Evolutionary conservation across 2,888 invertebrate genomes (phyloP).

Genomic region (Epinotia demarniana): DNA sequence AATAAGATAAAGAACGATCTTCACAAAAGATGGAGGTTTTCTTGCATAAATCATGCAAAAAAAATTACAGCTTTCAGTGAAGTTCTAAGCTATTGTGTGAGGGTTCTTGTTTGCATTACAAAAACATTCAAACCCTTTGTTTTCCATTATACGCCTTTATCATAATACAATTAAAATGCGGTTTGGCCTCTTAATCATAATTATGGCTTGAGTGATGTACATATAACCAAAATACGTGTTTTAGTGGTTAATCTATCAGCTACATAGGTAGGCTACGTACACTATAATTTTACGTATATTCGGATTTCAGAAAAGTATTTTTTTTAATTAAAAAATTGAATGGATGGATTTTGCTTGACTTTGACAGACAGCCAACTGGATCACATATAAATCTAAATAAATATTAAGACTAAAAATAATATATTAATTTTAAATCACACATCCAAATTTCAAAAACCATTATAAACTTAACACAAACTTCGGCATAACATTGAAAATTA

Average conservation of each 20-base stretch:
- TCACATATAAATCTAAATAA: too few species aligned
- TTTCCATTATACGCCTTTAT: constrained; percentile 49
- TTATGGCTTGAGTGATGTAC: constrained; percentile 3
- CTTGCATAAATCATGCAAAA: constrained; percentile 17
- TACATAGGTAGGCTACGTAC: too few species aligned
- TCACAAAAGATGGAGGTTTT: constrained; percentile 20
- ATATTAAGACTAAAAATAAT: too few species aligned
- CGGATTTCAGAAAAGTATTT: too few species aligned
- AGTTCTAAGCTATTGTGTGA: constrained; percentile 51
- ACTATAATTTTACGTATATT: too few species aligned
- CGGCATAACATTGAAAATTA: too few species aligned
- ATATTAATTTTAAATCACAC: too few species aligned
- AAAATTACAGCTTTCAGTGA: constrained; percentile 34
- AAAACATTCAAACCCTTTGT: constrained; percentile 57
- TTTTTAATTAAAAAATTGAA: too few species aligned
- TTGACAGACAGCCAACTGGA: too few species aligned
- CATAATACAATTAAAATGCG: constrained; percentile 41
- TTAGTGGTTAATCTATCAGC: not conserved
- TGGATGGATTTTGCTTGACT: too few species aligned
- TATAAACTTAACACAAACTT: too few species aligned
- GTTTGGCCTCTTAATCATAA: constrained; percentile 15
- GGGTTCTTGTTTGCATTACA: constrained; percentile 55
- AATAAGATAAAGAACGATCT: not conserved
- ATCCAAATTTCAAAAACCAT: too few species aligned
- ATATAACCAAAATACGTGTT: not conserved